A percentile compares a stretch with the other conserved stretches of the same genome.
These are phyloP conservation scores for Artibeus jamaicensis DNA, from an alignment of 2,797 vertebrate genomes.

Conservation along the genomic window DNA sequence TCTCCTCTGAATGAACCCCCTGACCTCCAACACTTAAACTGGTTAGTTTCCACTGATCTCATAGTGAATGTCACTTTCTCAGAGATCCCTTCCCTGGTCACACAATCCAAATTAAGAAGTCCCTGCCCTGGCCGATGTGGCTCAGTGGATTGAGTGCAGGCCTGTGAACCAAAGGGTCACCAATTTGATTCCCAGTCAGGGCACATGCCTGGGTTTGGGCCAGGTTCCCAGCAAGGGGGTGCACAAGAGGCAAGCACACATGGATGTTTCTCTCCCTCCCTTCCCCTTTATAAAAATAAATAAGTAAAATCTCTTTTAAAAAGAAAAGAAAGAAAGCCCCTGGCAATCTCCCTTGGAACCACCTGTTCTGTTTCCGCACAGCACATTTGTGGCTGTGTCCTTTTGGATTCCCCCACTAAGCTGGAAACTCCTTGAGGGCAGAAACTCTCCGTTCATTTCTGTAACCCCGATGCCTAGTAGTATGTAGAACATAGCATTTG, in stretches of 20 bases:
- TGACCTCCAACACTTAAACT: neutral
- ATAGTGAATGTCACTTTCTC: slow-evolving; percentile 9
- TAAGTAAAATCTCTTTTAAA: too few species aligned
- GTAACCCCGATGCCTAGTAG: neutral
- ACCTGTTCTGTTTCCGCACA: neutral
- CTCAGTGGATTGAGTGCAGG: too few species aligned
- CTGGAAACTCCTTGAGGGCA: neutral
- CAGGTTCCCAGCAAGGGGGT: too few species aligned
- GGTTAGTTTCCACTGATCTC: neutral
- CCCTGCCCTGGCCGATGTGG: neutral
- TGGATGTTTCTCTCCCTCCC: too few species aligned
- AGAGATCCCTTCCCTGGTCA: neutral
- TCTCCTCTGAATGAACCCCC: neutral
- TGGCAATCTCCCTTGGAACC: neutral
- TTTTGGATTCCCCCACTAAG: neutral
- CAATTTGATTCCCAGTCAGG: too few species aligned
- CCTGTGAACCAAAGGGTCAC: too few species aligned
- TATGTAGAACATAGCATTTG: neutral
- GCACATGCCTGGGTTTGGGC: too few species aligned
- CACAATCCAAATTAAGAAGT: neutral
- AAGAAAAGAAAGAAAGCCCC: neutral
- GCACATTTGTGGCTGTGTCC: neutral
- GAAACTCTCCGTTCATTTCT: neutral
- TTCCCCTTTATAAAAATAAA: too few species aligned
- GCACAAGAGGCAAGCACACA: too few species aligned